Evolutionary conservation across 1,140 invertebrate genomes (phyloP), one percentile per base, ranked within the genome.

Genomic region (Trachymyrmex septentrionalis): DNA sequence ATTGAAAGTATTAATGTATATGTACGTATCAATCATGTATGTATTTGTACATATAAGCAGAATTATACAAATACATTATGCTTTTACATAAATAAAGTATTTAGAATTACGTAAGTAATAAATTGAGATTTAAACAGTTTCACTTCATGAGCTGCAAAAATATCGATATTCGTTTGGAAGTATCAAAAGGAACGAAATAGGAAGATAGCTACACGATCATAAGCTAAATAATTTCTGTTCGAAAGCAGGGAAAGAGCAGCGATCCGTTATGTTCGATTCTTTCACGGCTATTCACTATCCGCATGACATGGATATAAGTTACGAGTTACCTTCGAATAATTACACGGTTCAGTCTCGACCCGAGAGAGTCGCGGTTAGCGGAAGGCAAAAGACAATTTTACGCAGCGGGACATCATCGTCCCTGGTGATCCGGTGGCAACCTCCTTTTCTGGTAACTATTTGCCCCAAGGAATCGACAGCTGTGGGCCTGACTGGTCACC

Each of bases 321-420:
- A 95, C 94, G 92, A 91, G 91, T n/a, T n/a, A n/a, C 90, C 91
- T 90, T 92, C 90, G 93, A 95, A 95, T 95, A 95, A 95, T 95
- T 95, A 95, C 94, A 94, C 91, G 93, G 93, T 92, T 91, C 90
- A 91, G 90, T 90, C 86, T 92, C 90, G 91, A 90, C 89, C 88
- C 67, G 89, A 87, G 80, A 73, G 34, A 73, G 91, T 93, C 92
- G 92, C 91, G 92, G 92, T 92, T 91, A 92, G 91, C 91, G 92
- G 92, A 94, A 95, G 94, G 94, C 94, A 95, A 95, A 95, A 95
- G 94, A 95, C 95, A 95, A 95, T 95, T 95, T 95, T 95, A 93
- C 94, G 88, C 94, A 95, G 95, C 95, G 91, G 94, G 94, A 88
- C 90, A 92, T 90, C 92, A 85, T 66, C 78, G 91, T 82, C 82